Conservation (phyloP, 1,140 invertebrate species). For the Pemphigus obesinymphae region DNA sequence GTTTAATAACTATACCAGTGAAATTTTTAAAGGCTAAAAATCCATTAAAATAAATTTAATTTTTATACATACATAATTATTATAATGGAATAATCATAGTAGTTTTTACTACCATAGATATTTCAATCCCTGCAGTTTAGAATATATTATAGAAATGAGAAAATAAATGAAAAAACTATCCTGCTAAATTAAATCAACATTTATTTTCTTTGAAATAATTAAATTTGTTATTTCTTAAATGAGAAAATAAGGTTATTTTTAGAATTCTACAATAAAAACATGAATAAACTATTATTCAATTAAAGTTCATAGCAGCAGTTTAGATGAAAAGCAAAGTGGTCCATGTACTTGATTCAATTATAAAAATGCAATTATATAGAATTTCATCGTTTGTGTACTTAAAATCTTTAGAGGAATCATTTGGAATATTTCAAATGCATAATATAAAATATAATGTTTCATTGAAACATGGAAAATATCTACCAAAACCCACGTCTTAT, state of each 20-base stretch:
- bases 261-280: not conserved
- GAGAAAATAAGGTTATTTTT: conserved; percentile 14
- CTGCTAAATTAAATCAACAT: no score
- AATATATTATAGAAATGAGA: conserved; percentile 2
- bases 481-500: no score
- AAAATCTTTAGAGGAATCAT: not conserved
- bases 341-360: not conserved
- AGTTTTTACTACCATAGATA: not conserved
- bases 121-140: not conserved
- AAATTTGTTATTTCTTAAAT: conserved; percentile 1
- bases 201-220: not conserved
- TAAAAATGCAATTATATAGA: not conserved
- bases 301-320: not conserved
- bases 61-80: no score
- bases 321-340: conserved; percentile 12
- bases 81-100: no score
- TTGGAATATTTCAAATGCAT: not conserved
- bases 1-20: no score
- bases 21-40: no score
- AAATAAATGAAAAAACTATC: not conserved
- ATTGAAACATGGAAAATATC: not conserved
- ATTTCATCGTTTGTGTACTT: not conserved
- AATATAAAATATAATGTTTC: not conserved
- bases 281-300: conserved; percentile 25
- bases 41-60: no score